A percentile compares a stretch with the other conserved stretches of the same genome.
phyloP scores from a whole-genome alignment of 1,140 invertebrate species.

The Drosophila mojavensis region DNA sequence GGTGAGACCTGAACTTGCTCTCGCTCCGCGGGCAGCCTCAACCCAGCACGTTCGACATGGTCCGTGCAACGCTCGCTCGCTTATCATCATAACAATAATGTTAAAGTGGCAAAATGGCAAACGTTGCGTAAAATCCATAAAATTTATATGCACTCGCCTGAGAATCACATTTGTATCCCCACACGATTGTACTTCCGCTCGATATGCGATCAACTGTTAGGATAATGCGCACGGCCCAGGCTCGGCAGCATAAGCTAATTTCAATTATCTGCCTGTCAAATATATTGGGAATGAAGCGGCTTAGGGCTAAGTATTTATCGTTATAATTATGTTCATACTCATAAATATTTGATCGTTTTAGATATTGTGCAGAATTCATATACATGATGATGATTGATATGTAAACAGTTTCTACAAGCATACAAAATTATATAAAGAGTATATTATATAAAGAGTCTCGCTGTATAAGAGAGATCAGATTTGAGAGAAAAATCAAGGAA shows the following conservation, averaged over 20 bases:
- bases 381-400: too few species aligned
- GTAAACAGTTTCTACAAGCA: too few species aligned
- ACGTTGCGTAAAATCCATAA: conserved; percentile 75
- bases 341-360: too few species aligned
- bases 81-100: conserved; percentile 84
- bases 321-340: background rate
- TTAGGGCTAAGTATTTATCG: background rate
- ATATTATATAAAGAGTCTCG: too few species aligned
- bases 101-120: conserved; percentile 84
- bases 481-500: too few species aligned
- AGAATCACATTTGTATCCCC: conserved; percentile 60
- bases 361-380: too few species aligned
- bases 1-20: conserved; percentile 46
- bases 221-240: background rate
- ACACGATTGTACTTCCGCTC: conserved; percentile 55
- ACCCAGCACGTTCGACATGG: conserved; percentile 44
- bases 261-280: conserved; percentile 39
- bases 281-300: background rate
- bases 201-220: conserved; percentile 25
- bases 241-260: conserved; percentile 18
- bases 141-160: conserved; percentile 67
- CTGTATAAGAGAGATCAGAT: too few species aligned
- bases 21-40: conserved; percentile 40
- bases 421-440: too few species aligned
- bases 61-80: conserved; percentile 59